These are phyloP conservation scores for Eupsilia transversa DNA, from an alignment of 2,888 invertebrate genomes.

Conservation along the genomic window DNA sequence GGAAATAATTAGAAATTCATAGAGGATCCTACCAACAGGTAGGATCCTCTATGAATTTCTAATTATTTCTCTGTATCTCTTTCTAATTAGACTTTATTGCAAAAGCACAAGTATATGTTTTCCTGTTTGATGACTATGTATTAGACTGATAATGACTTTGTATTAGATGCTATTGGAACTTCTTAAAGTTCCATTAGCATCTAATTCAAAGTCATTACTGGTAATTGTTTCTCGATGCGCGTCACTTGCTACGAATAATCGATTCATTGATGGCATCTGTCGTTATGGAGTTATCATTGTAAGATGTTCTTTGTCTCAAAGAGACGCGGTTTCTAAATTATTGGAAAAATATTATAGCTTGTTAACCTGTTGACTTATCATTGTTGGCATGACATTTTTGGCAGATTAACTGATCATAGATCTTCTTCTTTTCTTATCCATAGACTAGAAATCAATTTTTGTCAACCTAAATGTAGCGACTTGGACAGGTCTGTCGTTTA, in stretches of 20 bases:
- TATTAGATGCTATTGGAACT: no score
- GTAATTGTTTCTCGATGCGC: slow-evolving; percentile 60
- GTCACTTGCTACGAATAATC: slow-evolving; percentile 65
- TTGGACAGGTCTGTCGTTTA: not conserved
- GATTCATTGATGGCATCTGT: slow-evolving; percentile 60
- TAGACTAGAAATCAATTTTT: not conserved
- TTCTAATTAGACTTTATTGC: not conserved
- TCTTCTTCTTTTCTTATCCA: not conserved
- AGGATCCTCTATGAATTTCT: not conserved
- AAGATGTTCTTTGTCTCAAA: slow-evolving; percentile 31
- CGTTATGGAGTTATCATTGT: slow-evolving; percentile 30
- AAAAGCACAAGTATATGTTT: not conserved
- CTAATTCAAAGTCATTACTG: slow-evolving; percentile 34
- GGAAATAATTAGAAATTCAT: no score
- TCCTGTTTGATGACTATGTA: no score
- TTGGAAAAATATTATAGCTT: not conserved
- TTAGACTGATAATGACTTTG: no score
- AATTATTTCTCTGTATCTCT: not conserved
- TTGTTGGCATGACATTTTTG: no score
- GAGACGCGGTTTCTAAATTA: slow-evolving; percentile 14
- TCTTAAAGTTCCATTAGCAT: slow-evolving; percentile 12
- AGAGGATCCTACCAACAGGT: no score
- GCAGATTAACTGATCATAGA: not conserved
- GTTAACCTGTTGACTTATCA: slow-evolving; percentile 5
- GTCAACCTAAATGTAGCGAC: not conserved